Evolutionary conservation across 1,140 invertebrate species (phyloP).

Genomic region (Leptinotarsa defecta): DNA sequence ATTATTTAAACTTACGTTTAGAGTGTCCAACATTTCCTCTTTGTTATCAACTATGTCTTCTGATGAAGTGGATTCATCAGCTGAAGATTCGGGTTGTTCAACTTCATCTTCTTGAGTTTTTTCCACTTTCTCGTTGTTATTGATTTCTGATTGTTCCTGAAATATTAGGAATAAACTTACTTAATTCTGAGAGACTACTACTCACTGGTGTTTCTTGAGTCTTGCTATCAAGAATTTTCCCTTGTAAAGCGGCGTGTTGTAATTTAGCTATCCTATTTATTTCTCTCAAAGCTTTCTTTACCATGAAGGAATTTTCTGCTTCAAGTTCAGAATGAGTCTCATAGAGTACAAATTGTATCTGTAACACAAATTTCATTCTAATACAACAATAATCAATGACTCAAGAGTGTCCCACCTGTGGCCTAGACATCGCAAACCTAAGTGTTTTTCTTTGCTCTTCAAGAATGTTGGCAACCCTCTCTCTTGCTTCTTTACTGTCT

Average conservation of each 20-base stretch:
- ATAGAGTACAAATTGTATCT: slow-evolving; percentile 72
- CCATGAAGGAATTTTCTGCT: slow-evolving; percentile 69
- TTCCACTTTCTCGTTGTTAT: slow-evolving; percentile 12
- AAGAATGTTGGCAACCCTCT: slow-evolving; percentile 63
- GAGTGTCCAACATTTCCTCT: slow-evolving; percentile 22
- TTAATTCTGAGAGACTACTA: background rate
- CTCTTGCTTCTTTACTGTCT: slow-evolving; percentile 63
- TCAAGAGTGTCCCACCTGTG: slow-evolving; percentile 59
- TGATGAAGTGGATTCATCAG: slow-evolving; percentile 16
- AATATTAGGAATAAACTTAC: background rate
- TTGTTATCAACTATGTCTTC: slow-evolving; percentile 24
- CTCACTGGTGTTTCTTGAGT: background rate
- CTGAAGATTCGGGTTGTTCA: background rate
- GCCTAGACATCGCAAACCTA: slow-evolving; percentile 68
- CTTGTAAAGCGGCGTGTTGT: slow-evolving; percentile 62
- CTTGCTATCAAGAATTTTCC: slow-evolving; percentile 43
- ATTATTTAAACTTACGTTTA: background rate
- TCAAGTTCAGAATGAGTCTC: slow-evolving; percentile 72
- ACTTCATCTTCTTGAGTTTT: slow-evolving; percentile 12
- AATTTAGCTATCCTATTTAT: slow-evolving; percentile 67
- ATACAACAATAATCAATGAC: no score
- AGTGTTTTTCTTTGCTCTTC: slow-evolving; percentile 71
- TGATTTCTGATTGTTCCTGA: background rate
- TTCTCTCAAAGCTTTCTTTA: slow-evolving; percentile 63
- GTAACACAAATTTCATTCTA: slow-evolving; percentile 1